Evolutionary conservation across 2,113 vertebrate genomes (phyloP), one percentile per base, ranked within the genome.

Genomic region (Phaethon lepturus): DNA sequence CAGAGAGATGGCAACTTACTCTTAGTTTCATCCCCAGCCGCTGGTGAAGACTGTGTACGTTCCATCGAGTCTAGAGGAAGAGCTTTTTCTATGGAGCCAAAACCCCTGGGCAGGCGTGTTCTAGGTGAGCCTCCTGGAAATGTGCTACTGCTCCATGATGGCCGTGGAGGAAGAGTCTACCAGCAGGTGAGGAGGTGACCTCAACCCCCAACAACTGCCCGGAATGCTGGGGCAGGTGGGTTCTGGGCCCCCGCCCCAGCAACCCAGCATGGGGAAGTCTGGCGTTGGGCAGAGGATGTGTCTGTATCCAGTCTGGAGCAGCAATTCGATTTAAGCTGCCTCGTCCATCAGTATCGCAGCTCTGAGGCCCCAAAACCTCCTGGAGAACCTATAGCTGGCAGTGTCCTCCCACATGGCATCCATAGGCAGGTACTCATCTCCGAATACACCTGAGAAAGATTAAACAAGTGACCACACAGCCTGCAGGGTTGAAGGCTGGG

Each of bases 401-500:
- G 11, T 17, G 8, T 58, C 24, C 29, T 26, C 29, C 29, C 35
- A 28, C 14, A 26, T 0, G 0, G 22, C 63, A 62, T 38, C 42
- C 33, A 53, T 31, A 71, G 64, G 26, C 22, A 38, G 4, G 10
- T 72, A 31, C 15, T 77, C 28, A 16, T 38, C 40, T 71, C 64
- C 28, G 75, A 60, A 45, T 16, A n/a, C 74, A 44, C 47, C 42
- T 56, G 26, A 67, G 64, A 55, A 72, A 50, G 23, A 62, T 52
- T 29, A 49, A 86, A 19, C 29, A 80, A 69, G 35, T 38, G 55
- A 62, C 55, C 26, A 44, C 18, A 15, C 26, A 68, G 29, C 49
- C 68, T 80, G 42, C 49, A 60, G 26, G 12, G 16, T 58, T 59
- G 33, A 58, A 68, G 66, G 42, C 40, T 53, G 53, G 35, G 40